A percentile compares a stretch with the other conserved stretches of the same genome.
phyloP scores from a whole-genome alignment of 2,797 vertebrate genomes.

The Sandelia bainsii region DNA sequence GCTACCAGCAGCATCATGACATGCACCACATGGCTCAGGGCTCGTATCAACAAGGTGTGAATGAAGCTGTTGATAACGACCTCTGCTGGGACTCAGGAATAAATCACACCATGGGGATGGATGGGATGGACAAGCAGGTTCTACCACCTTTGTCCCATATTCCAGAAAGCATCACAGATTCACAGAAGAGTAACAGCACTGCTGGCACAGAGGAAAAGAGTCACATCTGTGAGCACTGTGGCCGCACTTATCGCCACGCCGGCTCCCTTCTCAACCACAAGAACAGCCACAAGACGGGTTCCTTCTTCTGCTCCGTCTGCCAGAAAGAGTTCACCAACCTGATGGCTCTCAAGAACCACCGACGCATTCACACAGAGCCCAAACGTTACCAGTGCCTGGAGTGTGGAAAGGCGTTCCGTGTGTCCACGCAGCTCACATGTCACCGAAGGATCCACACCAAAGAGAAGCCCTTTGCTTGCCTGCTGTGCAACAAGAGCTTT shows the following conservation, averaged over 20 bases:
- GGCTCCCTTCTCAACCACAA: constrained; percentile 95
- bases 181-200: constrained; percentile 41
- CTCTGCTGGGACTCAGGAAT: constrained; percentile 76
- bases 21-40: constrained; percentile 62
- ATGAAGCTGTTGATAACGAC: constrained; percentile 30
- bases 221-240: constrained; percentile 91
- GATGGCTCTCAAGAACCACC: constrained; percentile 92
- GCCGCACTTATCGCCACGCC: constrained; percentile 91
- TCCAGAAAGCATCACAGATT: constrained; percentile 49
- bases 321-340: constrained; percentile 88
- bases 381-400: constrained; percentile 91
- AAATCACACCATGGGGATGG: constrained; percentile 64
- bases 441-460: constrained; percentile 91
- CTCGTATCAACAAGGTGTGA: constrained; percentile 46
- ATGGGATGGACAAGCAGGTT: constrained; percentile 61
- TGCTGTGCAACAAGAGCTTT: constrained; percentile 85
- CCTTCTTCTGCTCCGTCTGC: constrained; percentile 88
- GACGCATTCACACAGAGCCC: constrained; percentile 90
- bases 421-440: constrained; percentile 91
- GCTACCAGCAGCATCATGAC: constrained; percentile 85
- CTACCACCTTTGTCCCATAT: constrained; percentile 72
- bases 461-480: constrained; percentile 87
- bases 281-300: constrained; percentile 93
- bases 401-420: constrained; percentile 88
- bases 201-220: constrained; percentile 79